phyloP scores from a whole-genome alignment of 2,888 invertebrate species.

The Ethmia dodecea region DNA sequence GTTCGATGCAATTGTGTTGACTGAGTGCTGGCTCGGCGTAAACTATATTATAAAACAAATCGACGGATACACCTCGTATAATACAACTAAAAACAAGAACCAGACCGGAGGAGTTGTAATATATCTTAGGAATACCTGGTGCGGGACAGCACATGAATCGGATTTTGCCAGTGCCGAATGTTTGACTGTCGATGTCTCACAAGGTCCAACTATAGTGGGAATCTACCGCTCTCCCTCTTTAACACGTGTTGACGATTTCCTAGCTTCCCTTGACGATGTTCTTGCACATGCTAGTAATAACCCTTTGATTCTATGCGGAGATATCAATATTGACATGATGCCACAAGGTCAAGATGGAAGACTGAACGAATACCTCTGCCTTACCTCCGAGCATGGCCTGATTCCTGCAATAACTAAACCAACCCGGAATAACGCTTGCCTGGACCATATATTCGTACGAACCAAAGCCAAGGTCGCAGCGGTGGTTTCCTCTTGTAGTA shows the following conservation, averaged over 20 bases:
- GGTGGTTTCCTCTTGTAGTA: neutral
- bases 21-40: neutral
- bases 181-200: neutral
- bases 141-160: neutral
- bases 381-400: neutral
- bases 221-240: neutral
- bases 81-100: neutral
- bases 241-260: neutral
- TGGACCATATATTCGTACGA: neutral
- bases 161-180: neutral
- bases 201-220: neutral
- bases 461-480: neutral
- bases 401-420: neutral
- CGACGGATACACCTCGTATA: neutral
- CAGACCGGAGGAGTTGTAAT: neutral
- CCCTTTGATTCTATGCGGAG: neutral
- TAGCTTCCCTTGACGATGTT: neutral
- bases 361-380: neutral
- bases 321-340: neutral
- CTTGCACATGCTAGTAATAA: neutral
- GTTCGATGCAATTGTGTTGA: neutral
- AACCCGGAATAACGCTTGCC: neutral
- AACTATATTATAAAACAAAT: neutral
- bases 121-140: neutral
- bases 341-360: neutral